Evolutionary conservation across 2,888 invertebrate species (phyloP).

Genomic region (Scaptomyza flava): DNA sequence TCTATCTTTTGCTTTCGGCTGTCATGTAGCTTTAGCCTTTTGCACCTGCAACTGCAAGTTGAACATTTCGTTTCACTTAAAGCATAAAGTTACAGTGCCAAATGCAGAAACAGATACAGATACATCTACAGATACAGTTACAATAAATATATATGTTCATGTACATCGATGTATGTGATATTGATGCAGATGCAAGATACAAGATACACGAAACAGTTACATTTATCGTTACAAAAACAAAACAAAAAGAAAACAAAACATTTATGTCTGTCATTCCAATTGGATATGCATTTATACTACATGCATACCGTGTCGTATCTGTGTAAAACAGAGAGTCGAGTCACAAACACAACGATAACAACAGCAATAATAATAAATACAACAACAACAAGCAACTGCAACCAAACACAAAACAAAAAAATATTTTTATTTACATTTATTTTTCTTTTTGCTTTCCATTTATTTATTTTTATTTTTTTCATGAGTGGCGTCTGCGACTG

Average conservation of each 20-base stretch:
- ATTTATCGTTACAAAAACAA: constrained; percentile 18
- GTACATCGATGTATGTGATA: not conserved
- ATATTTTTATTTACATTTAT: constrained; percentile 40
- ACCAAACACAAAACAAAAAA: not conserved
- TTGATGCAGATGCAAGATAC: constrained; percentile 2
- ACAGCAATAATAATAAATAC: constrained; percentile 11
- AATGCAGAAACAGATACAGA: not conserved
- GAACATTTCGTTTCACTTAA: no score
- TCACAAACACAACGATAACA: constrained; percentile 6
- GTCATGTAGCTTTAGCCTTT: no score
- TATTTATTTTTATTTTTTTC: not conserved
- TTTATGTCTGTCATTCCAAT: constrained; percentile 31
- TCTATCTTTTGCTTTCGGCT: no score
- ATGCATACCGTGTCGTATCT: constrained; percentile 9
- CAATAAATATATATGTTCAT: not conserved
- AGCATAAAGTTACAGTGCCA: no score
- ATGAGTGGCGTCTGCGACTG: constrained; percentile 47
- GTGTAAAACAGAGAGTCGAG: constrained; percentile 2
- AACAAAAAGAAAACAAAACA: not conserved
- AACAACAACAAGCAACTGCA: constrained; percentile 14
- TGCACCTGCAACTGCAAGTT: no score
- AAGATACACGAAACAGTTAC: constrained; percentile 16
- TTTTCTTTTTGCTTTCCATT: constrained; percentile 21
- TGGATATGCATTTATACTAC: constrained; percentile 33
- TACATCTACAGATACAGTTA: constrained; percentile 2